Conservation (phyloP, 2,888 invertebrate species). For the Drosophila flavopinicola region DNA sequence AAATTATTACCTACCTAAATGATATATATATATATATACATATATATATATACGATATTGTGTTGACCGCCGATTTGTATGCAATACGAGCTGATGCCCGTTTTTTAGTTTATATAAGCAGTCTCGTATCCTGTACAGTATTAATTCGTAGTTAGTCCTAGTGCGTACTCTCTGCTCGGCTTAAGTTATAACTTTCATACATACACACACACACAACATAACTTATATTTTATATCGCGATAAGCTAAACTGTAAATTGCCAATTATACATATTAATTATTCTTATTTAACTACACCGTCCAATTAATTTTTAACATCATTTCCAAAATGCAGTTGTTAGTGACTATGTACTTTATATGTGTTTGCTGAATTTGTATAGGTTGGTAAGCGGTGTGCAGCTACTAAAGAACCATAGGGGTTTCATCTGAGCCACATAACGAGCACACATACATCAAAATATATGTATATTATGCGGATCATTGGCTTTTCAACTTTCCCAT, state of each 20-base stretch:
- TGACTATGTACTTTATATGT: not conserved
- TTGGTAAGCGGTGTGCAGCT: not conserved
- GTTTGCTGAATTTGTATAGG: slow-evolving; percentile 1
- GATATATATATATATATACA: slow-evolving; percentile 4
- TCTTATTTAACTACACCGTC: slow-evolving; percentile 52
- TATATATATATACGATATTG: slow-evolving; percentile 26
- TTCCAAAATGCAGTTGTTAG: not conserved
- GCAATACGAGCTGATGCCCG: slow-evolving; percentile 39
- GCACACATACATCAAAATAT: not conserved
- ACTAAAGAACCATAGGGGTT: not conserved
- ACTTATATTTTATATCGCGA: slow-evolving; percentile 12
- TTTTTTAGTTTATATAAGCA: slow-evolving; percentile 42
- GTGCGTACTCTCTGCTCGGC: slow-evolving; percentile 30
- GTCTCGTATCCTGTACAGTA: slow-evolving; percentile 70
- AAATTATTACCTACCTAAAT: slow-evolving; percentile 24
- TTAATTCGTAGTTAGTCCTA: slow-evolving; percentile 74
- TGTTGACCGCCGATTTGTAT: slow-evolving; percentile 61
- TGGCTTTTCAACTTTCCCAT: not conserved
- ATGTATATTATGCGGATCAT: not conserved
- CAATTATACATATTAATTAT: slow-evolving; percentile 56
- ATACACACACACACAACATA: slow-evolving; percentile 19
- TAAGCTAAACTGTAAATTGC: slow-evolving; percentile 56
- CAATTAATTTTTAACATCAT: slow-evolving; percentile 38
- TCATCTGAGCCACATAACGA: not conserved
- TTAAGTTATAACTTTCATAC: slow-evolving; percentile 24